These are phyloP conservation scores for Pollenia amentaria DNA, from an alignment of 2,888 invertebrate species.

Conservation along the genomic window DNA sequence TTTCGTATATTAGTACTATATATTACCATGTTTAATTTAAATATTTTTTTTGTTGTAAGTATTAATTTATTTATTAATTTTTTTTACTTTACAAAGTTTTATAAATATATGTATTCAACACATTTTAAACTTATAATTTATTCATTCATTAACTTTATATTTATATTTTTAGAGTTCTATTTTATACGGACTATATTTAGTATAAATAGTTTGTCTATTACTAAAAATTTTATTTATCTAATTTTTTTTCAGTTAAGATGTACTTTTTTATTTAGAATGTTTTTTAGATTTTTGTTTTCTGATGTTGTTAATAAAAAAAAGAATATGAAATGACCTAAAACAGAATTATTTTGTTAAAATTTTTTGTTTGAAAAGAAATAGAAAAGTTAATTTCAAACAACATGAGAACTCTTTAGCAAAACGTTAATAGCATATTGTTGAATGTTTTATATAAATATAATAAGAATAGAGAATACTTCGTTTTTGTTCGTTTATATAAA, in stretches of 20 bases:
- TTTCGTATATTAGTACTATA: constrained; percentile 6
- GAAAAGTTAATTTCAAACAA: no score
- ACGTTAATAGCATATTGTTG: no score
- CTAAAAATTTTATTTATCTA: constrained; percentile 45
- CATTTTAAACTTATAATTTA: background rate
- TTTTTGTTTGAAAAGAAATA: no score
- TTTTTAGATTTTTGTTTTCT: background rate
- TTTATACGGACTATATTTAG: background rate
- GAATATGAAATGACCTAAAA: no score
- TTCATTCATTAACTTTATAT: background rate
- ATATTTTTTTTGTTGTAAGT: background rate
- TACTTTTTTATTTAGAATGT: background rate
- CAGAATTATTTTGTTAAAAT: no score
- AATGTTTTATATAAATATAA: no score
- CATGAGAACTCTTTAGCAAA: no score
- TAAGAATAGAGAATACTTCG: no score
- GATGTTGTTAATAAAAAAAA: no score
- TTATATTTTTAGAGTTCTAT: background rate
- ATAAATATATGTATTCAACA: constrained; percentile 25
- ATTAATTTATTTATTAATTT: background rate
- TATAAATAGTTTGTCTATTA: constrained; percentile 46
- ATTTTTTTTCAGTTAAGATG: background rate
- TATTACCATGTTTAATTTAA: background rate
- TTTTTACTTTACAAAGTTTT: constrained; percentile 10
- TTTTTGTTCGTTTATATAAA: no score